Evolutionary conservation across 2,888 invertebrate genomes (phyloP), one percentile per base, ranked within the genome.

Genomic region (Eristalis intricaria): DNA sequence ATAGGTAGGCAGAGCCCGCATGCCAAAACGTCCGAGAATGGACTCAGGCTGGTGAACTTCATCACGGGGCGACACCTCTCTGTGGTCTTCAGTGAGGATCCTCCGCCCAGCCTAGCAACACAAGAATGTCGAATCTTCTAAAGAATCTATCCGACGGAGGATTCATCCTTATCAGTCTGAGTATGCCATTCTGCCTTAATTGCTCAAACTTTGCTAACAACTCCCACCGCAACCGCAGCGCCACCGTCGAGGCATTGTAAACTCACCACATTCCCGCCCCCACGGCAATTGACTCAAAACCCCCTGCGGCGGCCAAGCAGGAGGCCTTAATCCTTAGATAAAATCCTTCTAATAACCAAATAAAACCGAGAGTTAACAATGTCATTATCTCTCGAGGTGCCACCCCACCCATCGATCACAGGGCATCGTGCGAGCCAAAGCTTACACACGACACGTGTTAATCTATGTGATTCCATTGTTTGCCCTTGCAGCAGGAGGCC

Each of bases 181-280:
- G 70, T 22, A 50, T 60, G 32, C 56, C 29, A 50, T 13, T 23
- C 19, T 32, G 38, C 19, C 61, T 76, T 60, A n/a, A 76, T 50
- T 82, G 66, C 50, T 61, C 15, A 77, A 83, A 83, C 76, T 83
- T 83, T 68, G 22, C 73, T 68, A 71, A 83, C 77, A 77, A 68
- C 68, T 68, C 73, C 50, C 56, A 56, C 50, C n/a, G n/a, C 38
- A 38, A 65, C 19, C 7, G 19, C n/a, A n/a, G n/a, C 35, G 26
- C 26, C 26, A 3, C 10, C 5, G n/a, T n/a, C 43, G 7, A 19
- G n/a, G 43, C 43, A 7, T 19, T 43, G n/a, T 15, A n/a, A 43
- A 43, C 43, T 43, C 7, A n/a, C 5, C 0, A 43, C 43, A 15
- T 1, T 1, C 43, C n/a, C 43, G 2, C 43, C 5, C 43, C 29